These are phyloP conservation scores for Pontoporia blainvillei DNA, from an alignment of 2,113 vertebrate genomes.

Conservation along the genomic window DNA sequence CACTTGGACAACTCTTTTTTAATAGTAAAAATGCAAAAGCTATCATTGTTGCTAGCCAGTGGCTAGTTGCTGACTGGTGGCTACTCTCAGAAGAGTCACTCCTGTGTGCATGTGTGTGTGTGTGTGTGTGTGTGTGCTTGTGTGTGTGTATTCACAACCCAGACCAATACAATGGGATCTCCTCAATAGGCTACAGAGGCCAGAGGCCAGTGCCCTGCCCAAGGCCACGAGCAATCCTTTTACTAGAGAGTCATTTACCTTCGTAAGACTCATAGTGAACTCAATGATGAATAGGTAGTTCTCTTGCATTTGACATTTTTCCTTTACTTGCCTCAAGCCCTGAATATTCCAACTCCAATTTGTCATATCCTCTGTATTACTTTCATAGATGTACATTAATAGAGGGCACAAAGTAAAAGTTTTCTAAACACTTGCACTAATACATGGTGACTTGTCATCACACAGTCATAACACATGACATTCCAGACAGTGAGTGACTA, in stretches of 20 bases:
- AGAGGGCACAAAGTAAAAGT: not conserved
- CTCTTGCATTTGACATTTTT: constrained; percentile 19
- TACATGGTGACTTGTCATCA: constrained; percentile 27
- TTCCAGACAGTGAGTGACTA: constrained; percentile 38
- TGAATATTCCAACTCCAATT: constrained; percentile 27
- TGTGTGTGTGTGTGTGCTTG: no score
- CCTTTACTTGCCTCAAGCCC: constrained; percentile 25
- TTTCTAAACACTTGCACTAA: constrained; percentile 18
- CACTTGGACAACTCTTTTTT: not conserved
- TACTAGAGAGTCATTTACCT: not conserved
- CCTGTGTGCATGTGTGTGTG: not conserved
- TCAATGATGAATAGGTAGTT: not conserved
- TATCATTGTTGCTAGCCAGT: not conserved
- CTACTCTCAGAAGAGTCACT: not conserved
- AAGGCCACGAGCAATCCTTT: not conserved
- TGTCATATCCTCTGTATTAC: not conserved
- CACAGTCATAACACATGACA: not conserved
- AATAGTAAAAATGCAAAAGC: constrained; percentile 18
- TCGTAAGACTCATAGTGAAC: not conserved
- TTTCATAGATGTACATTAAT: constrained; percentile 29
- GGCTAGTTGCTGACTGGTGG: not conserved
- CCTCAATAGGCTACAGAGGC: not conserved
- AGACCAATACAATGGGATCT: not conserved
- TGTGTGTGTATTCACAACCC: not conserved
- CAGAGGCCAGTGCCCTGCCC: not conserved